Evolutionary conservation across 2,797 vertebrate species (phyloP).

Genomic region (Hippoglossus hippoglossus): DNA sequence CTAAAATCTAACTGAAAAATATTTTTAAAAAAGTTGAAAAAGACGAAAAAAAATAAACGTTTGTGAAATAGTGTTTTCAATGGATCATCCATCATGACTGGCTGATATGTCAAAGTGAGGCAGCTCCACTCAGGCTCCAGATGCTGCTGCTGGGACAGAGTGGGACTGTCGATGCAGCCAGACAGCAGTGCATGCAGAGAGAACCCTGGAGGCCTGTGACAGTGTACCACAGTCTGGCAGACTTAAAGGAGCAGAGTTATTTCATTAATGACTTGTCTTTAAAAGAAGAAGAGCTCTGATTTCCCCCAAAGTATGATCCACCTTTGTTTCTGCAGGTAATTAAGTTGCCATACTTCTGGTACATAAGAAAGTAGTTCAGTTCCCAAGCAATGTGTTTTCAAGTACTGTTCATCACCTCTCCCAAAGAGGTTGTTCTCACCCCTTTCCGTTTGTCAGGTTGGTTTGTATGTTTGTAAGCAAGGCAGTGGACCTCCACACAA

Average conservation of each 20-base stretch:
- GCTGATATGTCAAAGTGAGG: neutral
- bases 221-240: neutral
- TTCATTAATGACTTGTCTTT: no score
- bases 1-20: no score
- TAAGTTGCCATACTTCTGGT: neutral
- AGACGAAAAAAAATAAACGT: no score
- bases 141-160: conserved; percentile 1
- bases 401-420: neutral
- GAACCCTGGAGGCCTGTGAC: neutral
- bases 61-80: neutral
- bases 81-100: neutral
- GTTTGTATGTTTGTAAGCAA: no score
- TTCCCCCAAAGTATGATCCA: neutral
- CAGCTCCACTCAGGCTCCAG: neutral
- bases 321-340: neutral
- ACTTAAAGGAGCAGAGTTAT: neutral
- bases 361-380: neutral
- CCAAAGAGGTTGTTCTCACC: no score
- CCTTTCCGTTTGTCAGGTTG: no score
- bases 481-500: no score
- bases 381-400: neutral
- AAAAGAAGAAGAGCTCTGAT: neutral
- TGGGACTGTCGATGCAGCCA: neutral
- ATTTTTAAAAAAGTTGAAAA: neutral
- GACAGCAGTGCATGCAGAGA: neutral